Conservation (phyloP, 2,888 invertebrate genomes). For the Synanthedon andrenaeformis region DNA sequence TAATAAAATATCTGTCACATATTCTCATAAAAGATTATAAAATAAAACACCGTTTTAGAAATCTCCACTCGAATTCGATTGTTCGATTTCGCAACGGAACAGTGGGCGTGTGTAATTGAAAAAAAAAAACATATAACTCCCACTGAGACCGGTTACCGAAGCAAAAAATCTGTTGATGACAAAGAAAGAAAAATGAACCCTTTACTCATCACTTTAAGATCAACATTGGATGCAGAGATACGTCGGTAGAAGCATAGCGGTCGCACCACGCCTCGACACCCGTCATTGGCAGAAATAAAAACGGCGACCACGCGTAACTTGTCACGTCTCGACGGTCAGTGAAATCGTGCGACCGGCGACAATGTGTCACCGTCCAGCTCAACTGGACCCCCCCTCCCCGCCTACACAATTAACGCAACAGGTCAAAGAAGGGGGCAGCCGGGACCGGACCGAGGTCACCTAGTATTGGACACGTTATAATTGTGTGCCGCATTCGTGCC, state of each 20-base stretch:
- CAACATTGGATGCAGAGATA: slow-evolving; percentile 17
- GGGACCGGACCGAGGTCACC: slow-evolving; percentile 25
- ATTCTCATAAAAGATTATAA: too few species aligned
- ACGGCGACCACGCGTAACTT: slow-evolving; percentile 67
- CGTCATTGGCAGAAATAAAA: slow-evolving; percentile 71
- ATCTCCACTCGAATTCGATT: slow-evolving; percentile 10
- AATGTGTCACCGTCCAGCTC: slow-evolving; percentile 54
- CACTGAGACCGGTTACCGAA: slow-evolving; percentile 49
- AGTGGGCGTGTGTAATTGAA: slow-evolving; percentile 58
- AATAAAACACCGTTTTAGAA: too few species aligned
- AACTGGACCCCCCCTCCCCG: slow-evolving; percentile 27
- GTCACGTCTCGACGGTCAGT: slow-evolving; percentile 65
- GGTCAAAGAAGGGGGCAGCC: slow-evolving; percentile 9
- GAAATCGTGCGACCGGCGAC: slow-evolving; percentile 66
- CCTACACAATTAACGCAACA: slow-evolving; percentile 10
- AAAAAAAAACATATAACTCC: slow-evolving; percentile 67
- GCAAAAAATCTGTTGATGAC: neutral
- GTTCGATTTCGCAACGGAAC: slow-evolving; percentile 35
- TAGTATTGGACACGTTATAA: slow-evolving; percentile 29
- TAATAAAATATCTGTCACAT: too few species aligned
- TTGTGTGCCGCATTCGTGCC: slow-evolving; percentile 41
- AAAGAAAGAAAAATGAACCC: slow-evolving; percentile 23
- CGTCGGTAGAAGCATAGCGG: slow-evolving; percentile 36
- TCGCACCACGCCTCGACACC: slow-evolving; percentile 66
- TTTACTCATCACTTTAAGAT: slow-evolving; percentile 29